Percentiles rank a stretch among this genome's conserved stretches.
phyloP scores from a whole-genome alignment of 92 coral and sea anemone species.

The Anthopleura xanthogrammica region DNA sequence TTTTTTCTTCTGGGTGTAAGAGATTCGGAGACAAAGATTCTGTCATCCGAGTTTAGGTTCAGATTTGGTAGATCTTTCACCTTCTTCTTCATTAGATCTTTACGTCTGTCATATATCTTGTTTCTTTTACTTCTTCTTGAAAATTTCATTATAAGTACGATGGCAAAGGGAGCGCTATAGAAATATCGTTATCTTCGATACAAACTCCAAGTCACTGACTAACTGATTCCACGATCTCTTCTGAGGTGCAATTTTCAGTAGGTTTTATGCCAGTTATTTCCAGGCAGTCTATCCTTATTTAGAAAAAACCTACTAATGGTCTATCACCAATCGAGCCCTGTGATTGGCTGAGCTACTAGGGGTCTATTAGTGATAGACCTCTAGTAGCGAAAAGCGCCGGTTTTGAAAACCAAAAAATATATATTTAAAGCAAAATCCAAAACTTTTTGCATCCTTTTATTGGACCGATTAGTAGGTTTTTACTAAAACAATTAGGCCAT shows the following conservation, averaged over 20 bases:
- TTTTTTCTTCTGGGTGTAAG: background rate
- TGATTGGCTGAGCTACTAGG: too few species aligned
- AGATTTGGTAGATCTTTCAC: background rate
- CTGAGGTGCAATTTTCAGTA: slow-evolving; percentile 19
- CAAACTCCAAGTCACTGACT: slow-evolving; percentile 13
- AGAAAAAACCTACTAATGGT: too few species aligned
- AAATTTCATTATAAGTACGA: slow-evolving; percentile 36
- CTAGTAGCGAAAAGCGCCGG: too few species aligned
- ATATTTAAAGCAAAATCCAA: too few species aligned
- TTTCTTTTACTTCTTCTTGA: background rate
- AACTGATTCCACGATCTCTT: slow-evolving; percentile 11
- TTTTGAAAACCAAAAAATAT: too few species aligned
- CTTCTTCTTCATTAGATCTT: slow-evolving; percentile 16
- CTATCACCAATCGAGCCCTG: too few species aligned
- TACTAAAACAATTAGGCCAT: too few species aligned
- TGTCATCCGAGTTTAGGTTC: background rate
- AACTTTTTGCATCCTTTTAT: too few species aligned
- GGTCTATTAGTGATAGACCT: too few species aligned
- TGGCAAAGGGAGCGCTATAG: slow-evolving; percentile 27
- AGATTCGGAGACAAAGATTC: slow-evolving; percentile 1
- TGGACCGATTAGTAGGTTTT: too few species aligned
- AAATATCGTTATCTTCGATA: slow-evolving; percentile 4
- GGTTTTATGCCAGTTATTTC: slow-evolving; percentile 26
- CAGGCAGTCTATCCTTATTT: slow-evolving; percentile 31
- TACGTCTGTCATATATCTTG: background rate